Evolutionary conservation across 2,888 invertebrate species (phyloP).

Genomic region (Alcis repandata): DNA sequence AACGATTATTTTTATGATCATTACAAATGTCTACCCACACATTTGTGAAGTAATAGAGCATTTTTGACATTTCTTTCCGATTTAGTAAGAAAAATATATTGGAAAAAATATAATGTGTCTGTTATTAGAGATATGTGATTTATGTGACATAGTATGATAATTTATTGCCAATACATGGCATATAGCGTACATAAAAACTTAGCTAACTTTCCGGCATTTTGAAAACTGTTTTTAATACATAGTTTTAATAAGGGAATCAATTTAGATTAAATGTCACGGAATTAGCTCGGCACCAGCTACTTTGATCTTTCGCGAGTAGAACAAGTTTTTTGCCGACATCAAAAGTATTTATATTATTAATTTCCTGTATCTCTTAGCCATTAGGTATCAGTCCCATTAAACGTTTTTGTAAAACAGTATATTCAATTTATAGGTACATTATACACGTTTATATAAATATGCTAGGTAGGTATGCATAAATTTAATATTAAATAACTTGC

Average conservation of each 20-base stretch:
- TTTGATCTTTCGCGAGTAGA: neutral
- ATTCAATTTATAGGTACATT: neutral
- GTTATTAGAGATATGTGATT: neutral
- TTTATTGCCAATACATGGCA: too few species aligned
- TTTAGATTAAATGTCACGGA: neutral
- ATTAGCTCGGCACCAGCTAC: neutral
- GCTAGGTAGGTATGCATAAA: neutral
- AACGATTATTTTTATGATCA: neutral
- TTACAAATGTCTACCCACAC: too few species aligned
- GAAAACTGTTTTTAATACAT: neutral
- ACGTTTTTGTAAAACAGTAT: neutral
- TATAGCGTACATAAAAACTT: neutral
- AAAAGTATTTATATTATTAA: neutral
- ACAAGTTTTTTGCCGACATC: constrained; percentile 5
- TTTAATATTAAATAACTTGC: neutral
- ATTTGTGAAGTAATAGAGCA: too few species aligned
- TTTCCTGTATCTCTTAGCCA: constrained; percentile 3
- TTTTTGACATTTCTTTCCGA: too few species aligned
- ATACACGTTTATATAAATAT: neutral
- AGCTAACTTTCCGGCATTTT: neutral
- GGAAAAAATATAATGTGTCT: too few species aligned
- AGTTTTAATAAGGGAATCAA: neutral
- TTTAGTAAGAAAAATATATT: too few species aligned
- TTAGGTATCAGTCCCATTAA: neutral
- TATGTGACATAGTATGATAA: neutral